phyloP scores from a whole-genome alignment of 2,113 vertebrate species.

The Antechinus stuartii region DNA sequence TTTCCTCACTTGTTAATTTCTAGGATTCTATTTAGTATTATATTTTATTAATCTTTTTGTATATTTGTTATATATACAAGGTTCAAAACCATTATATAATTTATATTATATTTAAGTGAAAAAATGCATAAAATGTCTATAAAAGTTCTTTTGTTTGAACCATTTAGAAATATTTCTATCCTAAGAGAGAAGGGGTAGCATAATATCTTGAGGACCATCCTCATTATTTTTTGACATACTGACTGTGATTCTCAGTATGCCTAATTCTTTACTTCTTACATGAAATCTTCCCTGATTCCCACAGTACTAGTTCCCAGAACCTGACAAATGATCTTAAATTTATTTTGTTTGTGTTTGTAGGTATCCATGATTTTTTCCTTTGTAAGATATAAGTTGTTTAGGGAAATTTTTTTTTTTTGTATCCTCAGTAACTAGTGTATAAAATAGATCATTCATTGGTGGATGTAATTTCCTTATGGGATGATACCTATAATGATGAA shows the following conservation, averaged over 20 bases:
- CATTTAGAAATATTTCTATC: constrained; percentile 8
- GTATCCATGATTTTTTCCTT: not conserved
- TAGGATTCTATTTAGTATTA: not conserved
- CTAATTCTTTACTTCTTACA: not conserved
- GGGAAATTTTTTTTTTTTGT: not conserved
- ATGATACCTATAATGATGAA: not conserved
- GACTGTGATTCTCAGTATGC: not conserved
- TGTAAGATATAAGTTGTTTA: not conserved
- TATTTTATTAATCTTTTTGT: not conserved
- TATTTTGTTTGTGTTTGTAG: not conserved
- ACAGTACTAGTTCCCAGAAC: not conserved
- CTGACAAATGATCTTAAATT: not conserved
- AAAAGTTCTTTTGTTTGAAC: constrained; percentile 27
- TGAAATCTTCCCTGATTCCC: not conserved
- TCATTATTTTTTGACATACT: not conserved
- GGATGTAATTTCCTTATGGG: not conserved
- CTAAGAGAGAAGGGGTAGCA: not conserved
- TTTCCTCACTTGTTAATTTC: not conserved
- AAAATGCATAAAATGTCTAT: constrained; percentile 28
- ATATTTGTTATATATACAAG: not conserved
- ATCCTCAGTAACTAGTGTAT: not conserved
- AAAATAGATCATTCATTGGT: no score
- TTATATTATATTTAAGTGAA: constrained; percentile 44
- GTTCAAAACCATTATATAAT: not conserved
- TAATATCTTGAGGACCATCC: not conserved